Conservation (phyloP, 2,888 invertebrate genomes). For the Eupithecia centaureata region DNA sequence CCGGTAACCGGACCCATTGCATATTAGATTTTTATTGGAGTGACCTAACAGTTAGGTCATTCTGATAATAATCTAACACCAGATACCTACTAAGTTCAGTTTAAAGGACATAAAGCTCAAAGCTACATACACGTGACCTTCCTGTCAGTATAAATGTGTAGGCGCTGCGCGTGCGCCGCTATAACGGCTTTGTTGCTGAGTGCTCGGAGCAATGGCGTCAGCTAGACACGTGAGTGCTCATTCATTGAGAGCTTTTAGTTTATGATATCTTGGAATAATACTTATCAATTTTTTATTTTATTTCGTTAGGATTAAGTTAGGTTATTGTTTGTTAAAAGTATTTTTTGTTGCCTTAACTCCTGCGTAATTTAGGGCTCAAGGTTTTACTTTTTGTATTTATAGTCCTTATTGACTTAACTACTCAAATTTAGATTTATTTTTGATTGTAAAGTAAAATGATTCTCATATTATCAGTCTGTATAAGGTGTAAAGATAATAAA, state of each 20-base stretch:
- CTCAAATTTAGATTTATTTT: neutral
- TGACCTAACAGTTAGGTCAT: neutral
- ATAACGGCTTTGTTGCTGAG: constrained; percentile 15
- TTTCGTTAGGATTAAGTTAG: neutral
- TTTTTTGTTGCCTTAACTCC: neutral
- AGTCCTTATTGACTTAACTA: neutral
- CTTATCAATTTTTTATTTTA: too few species aligned
- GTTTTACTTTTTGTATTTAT: too few species aligned
- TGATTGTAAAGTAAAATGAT: too few species aligned
- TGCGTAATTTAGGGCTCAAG: neutral
- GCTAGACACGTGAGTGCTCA: constrained; percentile 23
- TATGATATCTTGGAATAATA: too few species aligned
- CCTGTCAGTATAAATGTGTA: constrained; percentile 27
- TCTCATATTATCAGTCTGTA: too few species aligned
- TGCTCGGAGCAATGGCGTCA: constrained; percentile 14
- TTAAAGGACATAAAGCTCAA: constrained; percentile 24
- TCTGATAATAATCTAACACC: neutral
- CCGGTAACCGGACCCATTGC: too few species aligned
- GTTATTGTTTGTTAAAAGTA: neutral
- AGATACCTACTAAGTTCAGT: neutral
- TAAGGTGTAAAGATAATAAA: too few species aligned
- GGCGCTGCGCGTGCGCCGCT: constrained; percentile 14
- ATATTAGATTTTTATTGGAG: too few species aligned
- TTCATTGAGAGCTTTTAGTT: neutral
- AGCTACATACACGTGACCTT: constrained; percentile 29